Percentiles rank a stretch among this genome's conserved stretches.
Conservation (phyloP, 2,888 invertebrate genomes). For the Axea sp. region DNA sequence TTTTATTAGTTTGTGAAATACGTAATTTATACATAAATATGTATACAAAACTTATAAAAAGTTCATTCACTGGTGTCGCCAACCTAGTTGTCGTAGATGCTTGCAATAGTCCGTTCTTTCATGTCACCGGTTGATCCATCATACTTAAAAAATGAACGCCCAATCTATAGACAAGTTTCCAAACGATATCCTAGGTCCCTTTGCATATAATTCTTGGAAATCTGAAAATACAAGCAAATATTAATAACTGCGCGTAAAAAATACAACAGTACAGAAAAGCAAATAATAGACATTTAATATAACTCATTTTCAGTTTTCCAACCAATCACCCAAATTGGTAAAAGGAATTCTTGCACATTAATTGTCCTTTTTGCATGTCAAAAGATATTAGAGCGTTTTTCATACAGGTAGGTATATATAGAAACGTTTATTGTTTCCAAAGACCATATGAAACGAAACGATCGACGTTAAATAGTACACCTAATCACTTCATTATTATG, state of each 20-base stretch:
- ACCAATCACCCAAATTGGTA: neutral
- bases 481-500: neutral
- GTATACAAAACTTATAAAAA: no score
- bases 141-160: neutral
- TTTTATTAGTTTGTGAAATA: no score
- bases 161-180: neutral
- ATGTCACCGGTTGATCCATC: conserved; percentile 20
- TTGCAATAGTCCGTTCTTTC: conserved; percentile 22
- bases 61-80: conserved; percentile 1
- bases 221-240: no score
- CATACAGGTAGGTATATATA: no score
- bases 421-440: no score
- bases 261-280: no score
- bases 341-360: no score
- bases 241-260: no score
- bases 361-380: neutral
- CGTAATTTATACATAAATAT: no score
- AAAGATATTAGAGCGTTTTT: no score
- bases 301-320: neutral
- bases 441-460: neutral
- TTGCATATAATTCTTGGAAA: no score
- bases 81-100: conserved; percentile 18
- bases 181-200: neutral
- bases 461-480: neutral
- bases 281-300: no score